Conservation (phyloP, 1,140 invertebrate genomes). For the Musca vetustissima region DNA sequence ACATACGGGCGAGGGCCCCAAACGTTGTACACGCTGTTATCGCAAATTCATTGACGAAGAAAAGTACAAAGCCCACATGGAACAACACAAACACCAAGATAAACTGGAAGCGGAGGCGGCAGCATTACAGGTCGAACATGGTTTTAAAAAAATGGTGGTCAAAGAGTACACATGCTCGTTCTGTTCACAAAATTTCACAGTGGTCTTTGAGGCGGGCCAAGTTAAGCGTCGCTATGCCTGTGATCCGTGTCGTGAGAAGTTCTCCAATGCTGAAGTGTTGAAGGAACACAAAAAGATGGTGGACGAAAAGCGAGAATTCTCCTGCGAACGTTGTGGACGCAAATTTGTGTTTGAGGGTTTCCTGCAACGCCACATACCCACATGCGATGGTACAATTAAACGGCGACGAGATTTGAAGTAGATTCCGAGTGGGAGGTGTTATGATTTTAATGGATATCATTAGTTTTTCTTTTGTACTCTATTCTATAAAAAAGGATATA, state of each 20-base stretch:
- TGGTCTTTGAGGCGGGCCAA: slow-evolving; percentile 50
- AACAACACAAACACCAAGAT: slow-evolving; percentile 50
- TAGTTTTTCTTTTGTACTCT: too few species aligned
- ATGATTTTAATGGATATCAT: too few species aligned
- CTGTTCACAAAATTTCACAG: slow-evolving; percentile 47
- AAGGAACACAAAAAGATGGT: slow-evolving; percentile 49
- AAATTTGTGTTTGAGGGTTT: slow-evolving; percentile 54
- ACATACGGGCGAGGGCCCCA: slow-evolving; percentile 50
- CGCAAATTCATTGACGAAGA: slow-evolving; percentile 50
- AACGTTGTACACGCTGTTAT: slow-evolving; percentile 51
- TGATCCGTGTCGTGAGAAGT: slow-evolving; percentile 51
- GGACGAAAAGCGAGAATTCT: slow-evolving; percentile 53
- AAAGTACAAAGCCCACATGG: slow-evolving; percentile 48
- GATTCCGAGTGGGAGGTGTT: too few species aligned
- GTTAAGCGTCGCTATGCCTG: slow-evolving; percentile 53
- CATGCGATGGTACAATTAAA: slow-evolving; percentile 53
- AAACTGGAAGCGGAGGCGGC: slow-evolving; percentile 50
- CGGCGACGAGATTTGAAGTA: slow-evolving; percentile 51
- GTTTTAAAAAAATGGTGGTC: slow-evolving; percentile 50
- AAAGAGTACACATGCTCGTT: slow-evolving; percentile 53
- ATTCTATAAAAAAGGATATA: too few species aligned
- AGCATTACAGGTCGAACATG: slow-evolving; percentile 43
- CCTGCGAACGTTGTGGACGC: slow-evolving; percentile 49
- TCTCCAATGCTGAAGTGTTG: slow-evolving; percentile 49
- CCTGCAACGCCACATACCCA: slow-evolving; percentile 48